These are phyloP conservation scores for Halesus radiatus DNA, from an alignment of 1,140 invertebrate species.

Conservation along the genomic window DNA sequence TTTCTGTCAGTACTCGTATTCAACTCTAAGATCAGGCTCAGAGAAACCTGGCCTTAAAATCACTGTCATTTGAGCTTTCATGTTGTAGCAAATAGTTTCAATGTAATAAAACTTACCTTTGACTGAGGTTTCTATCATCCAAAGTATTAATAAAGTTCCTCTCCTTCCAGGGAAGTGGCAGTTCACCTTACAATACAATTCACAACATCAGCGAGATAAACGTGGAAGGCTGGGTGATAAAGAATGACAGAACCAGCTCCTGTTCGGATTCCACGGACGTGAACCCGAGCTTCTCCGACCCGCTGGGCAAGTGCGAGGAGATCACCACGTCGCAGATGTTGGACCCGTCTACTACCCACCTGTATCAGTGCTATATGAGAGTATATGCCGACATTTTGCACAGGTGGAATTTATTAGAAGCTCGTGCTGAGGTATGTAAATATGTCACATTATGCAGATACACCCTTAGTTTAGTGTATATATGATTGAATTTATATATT, in stretches of 20 bases:
- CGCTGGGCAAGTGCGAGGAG: slow-evolving; percentile 63
- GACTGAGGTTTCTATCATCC: too few species aligned
- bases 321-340: slow-evolving; percentile 60
- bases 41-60: too few species aligned
- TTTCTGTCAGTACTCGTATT: too few species aligned
- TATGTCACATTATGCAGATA: too few species aligned
- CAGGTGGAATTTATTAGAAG: slow-evolving; percentile 84
- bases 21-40: too few species aligned
- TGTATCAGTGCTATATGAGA: slow-evolving; percentile 90
- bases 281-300: slow-evolving; percentile 71
- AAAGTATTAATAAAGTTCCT: too few species aligned
- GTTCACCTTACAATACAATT: slow-evolving; percentile 93
- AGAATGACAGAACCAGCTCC: slow-evolving; percentile 87
- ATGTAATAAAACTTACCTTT: too few species aligned
- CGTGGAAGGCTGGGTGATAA: slow-evolving; percentile 80
- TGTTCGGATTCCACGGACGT: slow-evolving; percentile 88
- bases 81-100: too few species aligned
- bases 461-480: too few species aligned
- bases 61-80: too few species aligned
- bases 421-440: slow-evolving; percentile 77
- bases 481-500: too few species aligned
- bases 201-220: slow-evolving; percentile 84
- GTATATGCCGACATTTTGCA: slow-evolving; percentile 92
- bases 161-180: slow-evolving; percentile 73
- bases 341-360: slow-evolving; percentile 65